phyloP scores from a whole-genome alignment of 2,888 invertebrate genomes.

The Drosophila meridiana region DNA sequence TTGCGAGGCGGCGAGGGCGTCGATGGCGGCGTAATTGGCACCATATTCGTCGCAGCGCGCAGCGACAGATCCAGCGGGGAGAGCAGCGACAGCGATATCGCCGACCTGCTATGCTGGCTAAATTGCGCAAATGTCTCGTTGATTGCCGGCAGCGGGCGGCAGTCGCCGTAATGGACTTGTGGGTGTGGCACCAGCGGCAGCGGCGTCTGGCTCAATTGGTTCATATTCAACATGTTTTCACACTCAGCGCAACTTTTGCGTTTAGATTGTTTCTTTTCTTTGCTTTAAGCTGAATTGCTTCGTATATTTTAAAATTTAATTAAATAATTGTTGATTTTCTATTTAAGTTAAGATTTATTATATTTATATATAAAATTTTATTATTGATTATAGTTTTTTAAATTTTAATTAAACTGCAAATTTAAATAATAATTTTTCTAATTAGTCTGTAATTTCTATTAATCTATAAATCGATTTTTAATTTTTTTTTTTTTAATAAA shows the following conservation, averaged over 20 bases:
- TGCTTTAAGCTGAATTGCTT: constrained; percentile 1
- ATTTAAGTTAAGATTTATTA: neutral
- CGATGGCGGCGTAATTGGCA: constrained; percentile 85
- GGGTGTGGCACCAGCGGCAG: constrained; percentile 37
- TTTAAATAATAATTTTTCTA: neutral
- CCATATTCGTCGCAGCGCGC: constrained; percentile 78
- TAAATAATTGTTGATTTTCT: too few relatives aligned
- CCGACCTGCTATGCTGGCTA: constrained; percentile 65
- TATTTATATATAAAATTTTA: neutral
- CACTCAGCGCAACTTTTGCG: neutral
- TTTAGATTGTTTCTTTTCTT: neutral
- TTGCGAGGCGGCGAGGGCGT: constrained; percentile 85
- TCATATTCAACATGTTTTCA: constrained; percentile 53
- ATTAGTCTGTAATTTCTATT: neutral
- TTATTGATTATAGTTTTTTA: neutral
- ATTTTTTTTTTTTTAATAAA: too few relatives aligned
- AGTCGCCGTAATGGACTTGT: constrained; percentile 71
- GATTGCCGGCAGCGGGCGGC: constrained; percentile 83
- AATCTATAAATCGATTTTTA: neutral
- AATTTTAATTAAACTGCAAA: neutral
- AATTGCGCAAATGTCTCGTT: constrained; percentile 84
- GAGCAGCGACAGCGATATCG: constrained; percentile 74
- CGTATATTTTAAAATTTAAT: neutral
- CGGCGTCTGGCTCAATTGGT: constrained; percentile 30
- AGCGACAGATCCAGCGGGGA: constrained; percentile 85